Percentiles rank a stretch among this genome's conserved stretches.
Evolutionary conservation across 2,797 vertebrate genomes (phyloP).

Genomic region (Parauchenoglanis punctatus): DNA sequence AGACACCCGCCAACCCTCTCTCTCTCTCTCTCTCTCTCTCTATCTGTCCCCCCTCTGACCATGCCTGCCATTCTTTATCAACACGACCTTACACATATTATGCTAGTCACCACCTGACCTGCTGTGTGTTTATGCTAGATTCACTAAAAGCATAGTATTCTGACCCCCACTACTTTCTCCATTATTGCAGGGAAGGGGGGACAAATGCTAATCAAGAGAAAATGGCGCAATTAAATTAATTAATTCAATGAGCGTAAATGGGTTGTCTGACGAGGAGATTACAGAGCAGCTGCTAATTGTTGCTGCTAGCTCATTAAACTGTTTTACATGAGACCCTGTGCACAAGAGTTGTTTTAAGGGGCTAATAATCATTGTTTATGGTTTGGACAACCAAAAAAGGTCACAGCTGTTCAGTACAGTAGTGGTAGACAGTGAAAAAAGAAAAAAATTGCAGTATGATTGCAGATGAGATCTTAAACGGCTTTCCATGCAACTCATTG

Average conservation of each 20-base stretch:
- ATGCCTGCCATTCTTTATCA: slow-evolving; percentile 46
- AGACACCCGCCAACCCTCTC: slow-evolving; percentile 21
- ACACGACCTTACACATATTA: slow-evolving; percentile 47
- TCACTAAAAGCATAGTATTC: slow-evolving; percentile 13
- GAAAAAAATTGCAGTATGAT: not conserved
- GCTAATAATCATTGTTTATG: slow-evolving; percentile 61
- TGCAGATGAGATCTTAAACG: not conserved
- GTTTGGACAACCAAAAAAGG: slow-evolving; percentile 11
- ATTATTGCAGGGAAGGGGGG: not conserved
- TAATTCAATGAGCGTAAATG: slow-evolving; percentile 60
- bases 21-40: not conserved
- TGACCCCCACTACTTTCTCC: not conserved
- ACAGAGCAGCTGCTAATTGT: slow-evolving; percentile 65
- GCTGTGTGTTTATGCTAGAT: slow-evolving; percentile 7
- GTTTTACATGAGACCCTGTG: slow-evolving; percentile 53
- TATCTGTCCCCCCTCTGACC: not conserved
- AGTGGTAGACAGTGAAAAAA: not conserved
- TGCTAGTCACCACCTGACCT: not conserved
- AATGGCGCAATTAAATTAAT: slow-evolving; percentile 65
- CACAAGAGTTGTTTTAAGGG: slow-evolving; percentile 48
- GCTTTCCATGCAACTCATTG: not conserved
- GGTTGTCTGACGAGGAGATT: slow-evolving; percentile 56
- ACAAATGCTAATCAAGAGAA: slow-evolving; percentile 20
- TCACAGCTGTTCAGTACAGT: slow-evolving; percentile 42
- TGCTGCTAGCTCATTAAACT: slow-evolving; percentile 58